Conservation (phyloP, 2,888 invertebrate genomes). For the Pristionchus mayeri region DNA sequence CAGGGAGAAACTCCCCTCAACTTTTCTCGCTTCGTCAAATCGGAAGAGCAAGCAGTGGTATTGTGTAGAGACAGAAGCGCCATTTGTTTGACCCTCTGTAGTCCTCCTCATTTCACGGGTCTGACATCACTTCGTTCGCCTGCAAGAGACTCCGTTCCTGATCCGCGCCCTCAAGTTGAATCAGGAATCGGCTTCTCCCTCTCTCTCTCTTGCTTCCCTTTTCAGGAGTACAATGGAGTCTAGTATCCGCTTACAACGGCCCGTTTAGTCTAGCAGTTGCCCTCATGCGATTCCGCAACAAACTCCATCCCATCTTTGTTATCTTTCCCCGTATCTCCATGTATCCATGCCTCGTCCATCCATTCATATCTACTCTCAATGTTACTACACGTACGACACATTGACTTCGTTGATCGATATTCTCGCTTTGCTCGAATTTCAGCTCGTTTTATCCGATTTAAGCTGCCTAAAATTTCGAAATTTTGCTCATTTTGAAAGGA, state of each 20-base stretch:
- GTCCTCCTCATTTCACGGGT: constrained; percentile 5
- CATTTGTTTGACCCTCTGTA: constrained; percentile 40
- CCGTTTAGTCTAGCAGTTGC: constrained; percentile 20
- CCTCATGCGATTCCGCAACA: background rate
- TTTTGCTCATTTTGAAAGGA: too few relatives aligned
- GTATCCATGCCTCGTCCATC: background rate
- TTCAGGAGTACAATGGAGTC: constrained; percentile 36
- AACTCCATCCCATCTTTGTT: background rate
- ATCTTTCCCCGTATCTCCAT: background rate
- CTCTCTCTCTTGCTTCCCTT: background rate
- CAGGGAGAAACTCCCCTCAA: constrained; percentile 24
- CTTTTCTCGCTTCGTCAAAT: constrained; percentile 19
- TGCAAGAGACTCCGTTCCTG: background rate
- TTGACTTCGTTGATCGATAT: too few relatives aligned
- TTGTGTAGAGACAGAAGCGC: constrained; percentile 31
- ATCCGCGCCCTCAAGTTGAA: background rate
- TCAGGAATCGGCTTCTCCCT: constrained; percentile 20
- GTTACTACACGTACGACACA: too few relatives aligned
- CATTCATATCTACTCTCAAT: constrained; percentile 20
- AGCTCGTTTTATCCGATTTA: too few relatives aligned
- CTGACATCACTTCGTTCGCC: constrained; percentile 8
- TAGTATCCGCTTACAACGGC: constrained; percentile 34
- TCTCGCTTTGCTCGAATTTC: too few relatives aligned
- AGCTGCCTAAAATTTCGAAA: too few relatives aligned
- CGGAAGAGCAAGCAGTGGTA: constrained; percentile 45